Evolutionary conservation across 2,113 vertebrate genomes (phyloP).

Genomic region (Phycodurus eques): DNA sequence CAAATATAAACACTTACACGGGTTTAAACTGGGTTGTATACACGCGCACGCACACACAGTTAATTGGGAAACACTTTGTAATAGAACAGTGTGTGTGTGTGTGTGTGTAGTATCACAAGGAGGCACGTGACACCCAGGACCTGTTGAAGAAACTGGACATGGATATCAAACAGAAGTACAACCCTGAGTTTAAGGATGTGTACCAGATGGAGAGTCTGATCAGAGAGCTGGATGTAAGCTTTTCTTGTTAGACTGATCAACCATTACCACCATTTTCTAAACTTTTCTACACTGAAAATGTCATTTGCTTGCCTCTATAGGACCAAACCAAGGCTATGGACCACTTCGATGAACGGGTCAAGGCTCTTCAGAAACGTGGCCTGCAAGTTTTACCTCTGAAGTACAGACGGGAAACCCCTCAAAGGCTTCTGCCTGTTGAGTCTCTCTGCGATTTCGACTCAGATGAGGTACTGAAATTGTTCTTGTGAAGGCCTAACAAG

Average conservation of each 20-base stretch:
- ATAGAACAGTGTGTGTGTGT: conserved; percentile 9
- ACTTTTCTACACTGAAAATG: background rate
- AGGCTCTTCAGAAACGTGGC: conserved; percentile 81
- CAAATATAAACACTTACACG: background rate
- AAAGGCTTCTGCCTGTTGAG: conserved; percentile 84
- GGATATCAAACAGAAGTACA: conserved; percentile 90
- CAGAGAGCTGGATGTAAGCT: conserved; percentile 84
- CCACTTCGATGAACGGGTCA: conserved; percentile 82
- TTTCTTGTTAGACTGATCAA: background rate
- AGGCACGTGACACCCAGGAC: conserved; percentile 86
- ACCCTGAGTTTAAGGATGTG: conserved; percentile 90
- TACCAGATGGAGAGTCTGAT: conserved; percentile 89
- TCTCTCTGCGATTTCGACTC: conserved; percentile 89
- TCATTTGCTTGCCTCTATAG: conserved; percentile 64
- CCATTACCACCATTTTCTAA: too few relatives aligned
- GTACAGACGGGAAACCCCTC: conserved; percentile 74
- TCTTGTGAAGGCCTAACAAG: background rate
- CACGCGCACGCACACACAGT: background rate
- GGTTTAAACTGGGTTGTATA: too few relatives aligned
- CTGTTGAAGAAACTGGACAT: conserved; percentile 85
- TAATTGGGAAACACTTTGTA: background rate
- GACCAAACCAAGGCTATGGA: conserved; percentile 92
- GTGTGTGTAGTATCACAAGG: conserved; percentile 82
- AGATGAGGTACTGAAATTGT: conserved; percentile 76
- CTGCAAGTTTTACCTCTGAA: conserved; percentile 85